A percentile compares a stretch with the other conserved stretches of the same genome.
phyloP scores from a whole-genome alignment of 1,140 invertebrate species.

The Cataglyphis hispanica region DNA sequence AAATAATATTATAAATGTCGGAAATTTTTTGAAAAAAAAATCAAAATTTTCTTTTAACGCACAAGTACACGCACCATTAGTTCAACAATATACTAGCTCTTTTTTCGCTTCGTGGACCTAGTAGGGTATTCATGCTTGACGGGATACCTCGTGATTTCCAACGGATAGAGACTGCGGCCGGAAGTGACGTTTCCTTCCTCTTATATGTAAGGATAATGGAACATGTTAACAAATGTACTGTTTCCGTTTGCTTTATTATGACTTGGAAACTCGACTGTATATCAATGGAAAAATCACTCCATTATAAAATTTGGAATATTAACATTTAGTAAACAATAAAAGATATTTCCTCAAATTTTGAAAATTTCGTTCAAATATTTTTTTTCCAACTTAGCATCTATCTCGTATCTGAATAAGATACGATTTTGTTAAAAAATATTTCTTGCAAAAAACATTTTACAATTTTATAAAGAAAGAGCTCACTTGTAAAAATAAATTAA shows the following conservation, averaged over 20 bases:
- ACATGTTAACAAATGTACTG: conserved; percentile 21
- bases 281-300: not conserved
- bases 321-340: not conserved
- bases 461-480: not conserved
- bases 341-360: not conserved
- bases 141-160: conserved; percentile 2
- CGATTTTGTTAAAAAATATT: not conserved
- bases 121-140: conserved; percentile 15
- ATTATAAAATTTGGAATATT: not conserved
- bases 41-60: not conserved
- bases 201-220: conserved; percentile 46
- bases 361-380: not conserved
- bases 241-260: not conserved
- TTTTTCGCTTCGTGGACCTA: conserved; percentile 3
- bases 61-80: not conserved
- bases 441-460: too few relatives aligned
- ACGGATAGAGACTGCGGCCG: conserved; percentile 32
- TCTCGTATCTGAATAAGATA: not conserved
- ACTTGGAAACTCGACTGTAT: conserved; percentile 14
- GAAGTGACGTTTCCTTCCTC: conserved; percentile 63
- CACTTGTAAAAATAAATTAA: not conserved
- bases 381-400: not conserved
- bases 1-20: not conserved
- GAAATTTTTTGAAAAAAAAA: not conserved
- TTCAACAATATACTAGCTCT: not conserved